Evolutionary conservation across 2,113 vertebrate species (phyloP), one percentile per base, ranked within the genome.

Genomic region (Gallinago media): DNA sequence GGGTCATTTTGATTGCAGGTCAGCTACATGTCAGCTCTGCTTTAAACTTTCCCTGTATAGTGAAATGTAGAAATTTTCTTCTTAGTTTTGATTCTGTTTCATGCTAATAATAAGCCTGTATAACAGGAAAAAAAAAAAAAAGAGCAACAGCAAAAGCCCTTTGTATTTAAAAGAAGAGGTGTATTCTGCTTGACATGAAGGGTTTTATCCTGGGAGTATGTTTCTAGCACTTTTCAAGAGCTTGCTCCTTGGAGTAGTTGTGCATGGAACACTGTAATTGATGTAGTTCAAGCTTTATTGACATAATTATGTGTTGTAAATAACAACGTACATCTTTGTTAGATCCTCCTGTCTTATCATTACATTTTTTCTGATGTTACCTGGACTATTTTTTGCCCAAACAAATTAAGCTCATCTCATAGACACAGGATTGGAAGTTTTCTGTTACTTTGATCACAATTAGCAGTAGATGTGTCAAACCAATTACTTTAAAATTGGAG

Each of bases 381-480:
- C 29, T 56, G 70, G 26, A 19, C 52, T 89, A 31, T 21, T 93
- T 91, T 85, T 88, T 74, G 50, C 89, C 83, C 47, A 78, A 71
- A 82, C 59, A 61, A 82, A 81, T 89, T 42, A 47, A 81, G 3
- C 34, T 82, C 8, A 54, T 74, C 61, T 89, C 42, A 42, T 34
- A 73, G 42, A 93, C 46, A 78, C 10, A 31, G 16, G 34, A 36
- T 40, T 78, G 38, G 23, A 78, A 89, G 18, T 92, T 49, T 84
- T 89, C 56, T 62, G 32, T 82, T 77, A 26, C 89, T 91, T 94
- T 79, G 77, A 85, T 95, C 77, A 70, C 70, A 85, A 85, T 85
- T 92, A 92, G 61, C 52, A 72, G 61, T 65, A 75, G 40, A 44
- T 1, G 2, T 72, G 70, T 84, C 77, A 71, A 75, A 26, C 15